Evolutionary conservation across 2,888 invertebrate species (phyloP).

Genomic region (Atrina japonica): DNA sequence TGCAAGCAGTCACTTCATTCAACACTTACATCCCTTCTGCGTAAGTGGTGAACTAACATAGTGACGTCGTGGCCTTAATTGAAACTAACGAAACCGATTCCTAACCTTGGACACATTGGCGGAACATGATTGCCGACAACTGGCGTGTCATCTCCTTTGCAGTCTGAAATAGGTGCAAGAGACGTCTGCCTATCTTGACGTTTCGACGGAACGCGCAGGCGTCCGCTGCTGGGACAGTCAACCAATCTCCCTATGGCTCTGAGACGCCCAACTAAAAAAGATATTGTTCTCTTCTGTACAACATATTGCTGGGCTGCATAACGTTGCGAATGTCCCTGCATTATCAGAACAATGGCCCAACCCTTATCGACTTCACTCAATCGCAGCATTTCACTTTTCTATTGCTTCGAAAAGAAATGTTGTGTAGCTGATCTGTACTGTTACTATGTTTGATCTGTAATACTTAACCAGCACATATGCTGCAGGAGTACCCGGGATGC

Average conservation of each 20-base stretch:
- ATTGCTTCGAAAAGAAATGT: constrained; percentile 15
- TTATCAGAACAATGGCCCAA: too few species aligned
- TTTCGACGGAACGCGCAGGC: neutral
- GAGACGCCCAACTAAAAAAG: too few species aligned
- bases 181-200: neutral
- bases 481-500: constrained; percentile 1
- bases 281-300: neutral
- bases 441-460: constrained; percentile 3
- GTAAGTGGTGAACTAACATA: neutral
- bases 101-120: neutral
- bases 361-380: too few species aligned
- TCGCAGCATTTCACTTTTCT: neutral
- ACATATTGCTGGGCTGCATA: too few species aligned
- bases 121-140: neutral
- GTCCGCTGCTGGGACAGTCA: neutral
- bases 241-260: too few species aligned
- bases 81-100: neutral
- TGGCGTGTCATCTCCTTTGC: neutral
- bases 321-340: too few species aligned
- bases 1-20: too few species aligned
- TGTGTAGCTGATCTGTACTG: constrained; percentile 19
- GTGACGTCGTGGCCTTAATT: too few species aligned
- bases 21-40: neutral
- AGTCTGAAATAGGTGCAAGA: neutral
- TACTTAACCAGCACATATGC: neutral